Evolutionary conservation across 2,888 invertebrate species (phyloP), one percentile per base, ranked within the genome.

Genomic region (Drosophila nigritarsus): DNA sequence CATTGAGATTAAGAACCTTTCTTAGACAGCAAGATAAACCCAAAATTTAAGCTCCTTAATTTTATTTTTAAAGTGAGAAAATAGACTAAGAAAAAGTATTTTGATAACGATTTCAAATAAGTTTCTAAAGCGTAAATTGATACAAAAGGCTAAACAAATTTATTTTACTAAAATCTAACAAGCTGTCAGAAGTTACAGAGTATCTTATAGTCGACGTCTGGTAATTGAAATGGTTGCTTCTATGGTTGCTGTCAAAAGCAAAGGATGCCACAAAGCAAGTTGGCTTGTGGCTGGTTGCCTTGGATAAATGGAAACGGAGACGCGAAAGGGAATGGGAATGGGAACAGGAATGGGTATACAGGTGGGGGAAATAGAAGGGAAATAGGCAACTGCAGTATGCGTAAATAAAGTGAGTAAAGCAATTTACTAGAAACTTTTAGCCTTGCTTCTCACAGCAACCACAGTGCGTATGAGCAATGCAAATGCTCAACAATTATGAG

Each of bases 401-500:
- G 24, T 60, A 65, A 63, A 50, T 63, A 66, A 69, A 54, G 59
- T 50, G 56, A 42, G 60, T 45, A 27, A 63, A 42, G 66, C 51
- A 32, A 60, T 56, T 56, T 56, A 20, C 36, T 49, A 59, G 59
- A 48, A 56, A 15, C 56, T 34, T 60, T 34, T 49, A 3, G 49
- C 27, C n/a, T 9, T 27, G 49, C 29, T 4, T 24, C 11, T 58
- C 32, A 32, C 42, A 29, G 56, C 42, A 27, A 45, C 45, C 51
- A 65, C 87, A 64, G 71, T 83, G 84, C 84, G 80, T 75, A 80
- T 75, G 63, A 54, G 64, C 55, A 65, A 86, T 73, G 65, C 29
- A 27, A 54, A 2, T 13, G 29, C 71, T 32, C 50, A 55, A 34
- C 51, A 38, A 45, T n/a, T 15, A 8, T 11, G 34, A 49, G 34